phyloP scores from a whole-genome alignment of 2,113 vertebrate genomes.

The Rhipidura dahli region DNA sequence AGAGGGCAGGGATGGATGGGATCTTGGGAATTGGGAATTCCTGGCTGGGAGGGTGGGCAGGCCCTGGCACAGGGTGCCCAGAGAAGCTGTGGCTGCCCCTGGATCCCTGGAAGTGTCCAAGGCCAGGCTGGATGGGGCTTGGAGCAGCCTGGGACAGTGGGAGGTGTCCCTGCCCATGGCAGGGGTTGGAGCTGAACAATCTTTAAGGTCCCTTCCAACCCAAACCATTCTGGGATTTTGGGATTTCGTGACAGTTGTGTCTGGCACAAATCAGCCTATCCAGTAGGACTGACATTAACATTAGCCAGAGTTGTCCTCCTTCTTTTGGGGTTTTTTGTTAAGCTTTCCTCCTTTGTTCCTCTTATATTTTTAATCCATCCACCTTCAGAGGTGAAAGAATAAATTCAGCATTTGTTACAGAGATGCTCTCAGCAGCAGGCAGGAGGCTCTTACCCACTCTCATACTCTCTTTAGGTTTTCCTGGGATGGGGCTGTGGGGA shows the following conservation, averaged over 20 bases:
- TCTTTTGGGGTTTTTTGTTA: neutral
- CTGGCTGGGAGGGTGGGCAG: neutral
- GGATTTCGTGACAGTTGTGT: neutral
- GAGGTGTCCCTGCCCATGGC: neutral
- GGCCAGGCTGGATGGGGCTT: rapidly evolving
- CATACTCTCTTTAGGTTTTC: neutral
- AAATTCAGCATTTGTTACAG: neutral
- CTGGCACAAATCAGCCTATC: neutral
- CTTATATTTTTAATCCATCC: neutral
- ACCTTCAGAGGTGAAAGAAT: neutral
- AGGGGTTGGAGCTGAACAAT: rapidly evolving
- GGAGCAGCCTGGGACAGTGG: rapidly evolving
- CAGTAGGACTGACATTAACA: neutral
- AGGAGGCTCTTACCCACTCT: neutral
- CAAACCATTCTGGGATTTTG: neutral
- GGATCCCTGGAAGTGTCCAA: neutral
- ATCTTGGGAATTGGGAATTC: neutral
- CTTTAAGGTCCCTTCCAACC: neutral
- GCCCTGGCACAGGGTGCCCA: rapidly evolving
- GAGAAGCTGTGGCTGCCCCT: neutral
- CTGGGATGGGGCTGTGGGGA: neutral
- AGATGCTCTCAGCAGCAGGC: neutral
- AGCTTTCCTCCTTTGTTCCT: neutral
- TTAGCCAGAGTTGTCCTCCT: neutral
- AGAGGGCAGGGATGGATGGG: rapidly evolving